Base-by-base conservation (phyloP, 2,888 invertebrate genomes). In the Himalopsyche kuldschensis region DNA sequence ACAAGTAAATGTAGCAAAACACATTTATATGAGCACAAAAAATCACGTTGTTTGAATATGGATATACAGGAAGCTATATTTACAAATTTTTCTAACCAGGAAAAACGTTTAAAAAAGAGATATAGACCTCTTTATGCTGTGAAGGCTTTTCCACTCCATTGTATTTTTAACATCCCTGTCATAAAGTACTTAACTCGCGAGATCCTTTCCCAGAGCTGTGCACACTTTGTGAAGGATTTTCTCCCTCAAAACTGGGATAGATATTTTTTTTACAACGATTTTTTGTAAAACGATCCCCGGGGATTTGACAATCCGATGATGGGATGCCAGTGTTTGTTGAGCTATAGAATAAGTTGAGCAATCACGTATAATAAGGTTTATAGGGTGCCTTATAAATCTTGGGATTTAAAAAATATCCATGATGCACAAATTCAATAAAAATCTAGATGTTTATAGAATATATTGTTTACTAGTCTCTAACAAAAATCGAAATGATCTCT, bases 141-240 rank as follows among this genome's bases (percentile, higher is more conserved):
- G 75, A 75, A 30, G n/a, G 8, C 17, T 48, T 30, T 75, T 47
- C 55, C 55, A 55, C 55, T 55, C 55, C 55, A 24, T 55, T 55
- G 55, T 55, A 55, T 55, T 55, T 55, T 55, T 55, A 55, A 55
- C 55, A 55, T 20, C 55, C 55, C 55, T 55, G 24, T 82, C 69
- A 41, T 81, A 48, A 80, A 79, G 83, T 83, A 79, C 83, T 63
- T 79, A 75, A 78, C 78, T 82, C 79, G 76, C 77, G 83, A 83
- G 84, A 85, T 83, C 79, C 85, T 83, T 83, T 85, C 69, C 48
- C 75, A 79, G 24, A 75, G 63, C 81, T 83, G 76, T 84, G 75
- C 82, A 79, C 79, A 85, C 85, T 80, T 75, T 81, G 81, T 85
- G 81, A 81, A 85, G 85, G 83, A 84, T 84, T 84, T 83, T 77